A percentile compares a stretch with the other conserved stretches of the same genome.
Conservation (phyloP, 2,797 vertebrate species). For the Serranus cabrilla region DNA sequence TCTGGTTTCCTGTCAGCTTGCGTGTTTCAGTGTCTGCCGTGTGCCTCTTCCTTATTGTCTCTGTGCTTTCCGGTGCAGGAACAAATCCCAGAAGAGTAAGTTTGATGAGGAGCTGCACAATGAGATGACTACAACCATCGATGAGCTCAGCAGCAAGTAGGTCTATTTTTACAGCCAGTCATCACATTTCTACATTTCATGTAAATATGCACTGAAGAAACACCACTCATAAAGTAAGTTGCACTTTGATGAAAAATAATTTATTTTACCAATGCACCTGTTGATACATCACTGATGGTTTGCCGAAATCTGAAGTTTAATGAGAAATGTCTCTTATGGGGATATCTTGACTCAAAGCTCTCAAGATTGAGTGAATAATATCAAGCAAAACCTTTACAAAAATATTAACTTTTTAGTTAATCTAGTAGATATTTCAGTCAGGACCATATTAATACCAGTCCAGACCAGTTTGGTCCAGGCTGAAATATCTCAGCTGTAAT, state of each 20-base stretch:
- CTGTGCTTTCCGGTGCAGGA: slow-evolving; percentile 84
- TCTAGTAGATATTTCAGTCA: too few species aligned
- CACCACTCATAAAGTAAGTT: not conserved
- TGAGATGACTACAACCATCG: slow-evolving; percentile 95
- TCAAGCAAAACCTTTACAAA: not conserved
- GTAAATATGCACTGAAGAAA: too few species aligned
- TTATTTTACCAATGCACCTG: not conserved
- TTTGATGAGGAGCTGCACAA: slow-evolving; percentile 95
- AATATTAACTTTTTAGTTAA: not conserved
- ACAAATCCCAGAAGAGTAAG: slow-evolving; percentile 93
- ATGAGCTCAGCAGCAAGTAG: slow-evolving; percentile 95
- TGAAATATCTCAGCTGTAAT: not conserved
- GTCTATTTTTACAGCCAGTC: slow-evolving; percentile 38
- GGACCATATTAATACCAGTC: too few species aligned
- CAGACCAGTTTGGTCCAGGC: not conserved
- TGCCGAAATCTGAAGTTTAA: not conserved
- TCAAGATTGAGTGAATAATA: not conserved
- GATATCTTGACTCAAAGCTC: not conserved
- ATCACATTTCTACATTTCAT: not conserved
- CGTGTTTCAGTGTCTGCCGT: slow-evolving; percentile 23
- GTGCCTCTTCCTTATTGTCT: slow-evolving; percentile 58
- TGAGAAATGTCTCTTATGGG: not conserved
- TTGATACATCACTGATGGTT: not conserved
- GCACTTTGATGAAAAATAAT: not conserved
- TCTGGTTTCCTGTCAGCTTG: slow-evolving; percentile 55